Conservation (phyloP, 1,140 invertebrate species). For the Ostrea edulis region DNA sequence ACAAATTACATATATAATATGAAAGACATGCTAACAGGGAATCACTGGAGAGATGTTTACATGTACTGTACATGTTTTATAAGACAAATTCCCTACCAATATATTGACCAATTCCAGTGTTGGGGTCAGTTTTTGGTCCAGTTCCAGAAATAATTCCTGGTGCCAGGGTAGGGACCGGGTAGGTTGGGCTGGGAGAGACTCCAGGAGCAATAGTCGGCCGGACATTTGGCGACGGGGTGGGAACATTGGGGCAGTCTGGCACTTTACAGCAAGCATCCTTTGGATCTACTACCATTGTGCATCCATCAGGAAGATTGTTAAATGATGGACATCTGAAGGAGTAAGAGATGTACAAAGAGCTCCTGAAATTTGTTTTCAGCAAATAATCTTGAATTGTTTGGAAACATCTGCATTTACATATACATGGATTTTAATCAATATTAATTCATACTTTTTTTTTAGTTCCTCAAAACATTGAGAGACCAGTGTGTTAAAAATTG, state of each 20-base stretch:
- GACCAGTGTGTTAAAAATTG: too few species aligned
- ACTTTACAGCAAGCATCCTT: constrained; percentile 67
- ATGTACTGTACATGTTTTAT: too few species aligned
- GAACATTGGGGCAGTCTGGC: constrained; percentile 62
- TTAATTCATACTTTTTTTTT: too few species aligned
- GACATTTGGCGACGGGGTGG: constrained; percentile 59
- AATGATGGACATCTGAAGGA: constrained; percentile 65
- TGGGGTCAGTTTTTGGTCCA: constrained; percentile 57
- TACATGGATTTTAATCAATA: too few species aligned
- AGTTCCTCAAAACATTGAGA: too few species aligned
- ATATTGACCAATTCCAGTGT: constrained; percentile 55
- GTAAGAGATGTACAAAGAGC: neutral
- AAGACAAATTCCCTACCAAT: constrained; percentile 47
- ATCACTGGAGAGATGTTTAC: too few species aligned
- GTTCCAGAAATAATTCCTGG: constrained; percentile 57
- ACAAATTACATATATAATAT: too few species aligned
- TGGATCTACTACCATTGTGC: constrained; percentile 62
- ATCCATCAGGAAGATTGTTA: constrained; percentile 60
- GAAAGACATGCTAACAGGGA: too few species aligned
- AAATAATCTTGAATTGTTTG: too few species aligned
- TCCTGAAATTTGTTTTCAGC: neutral
- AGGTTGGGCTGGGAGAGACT: constrained; percentile 50
- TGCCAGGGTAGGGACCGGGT: constrained; percentile 45
- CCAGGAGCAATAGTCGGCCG: constrained; percentile 53
- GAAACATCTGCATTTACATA: too few species aligned